Conservation (phyloP, 1,140 invertebrate species). For the Euwallacea similis region DNA sequence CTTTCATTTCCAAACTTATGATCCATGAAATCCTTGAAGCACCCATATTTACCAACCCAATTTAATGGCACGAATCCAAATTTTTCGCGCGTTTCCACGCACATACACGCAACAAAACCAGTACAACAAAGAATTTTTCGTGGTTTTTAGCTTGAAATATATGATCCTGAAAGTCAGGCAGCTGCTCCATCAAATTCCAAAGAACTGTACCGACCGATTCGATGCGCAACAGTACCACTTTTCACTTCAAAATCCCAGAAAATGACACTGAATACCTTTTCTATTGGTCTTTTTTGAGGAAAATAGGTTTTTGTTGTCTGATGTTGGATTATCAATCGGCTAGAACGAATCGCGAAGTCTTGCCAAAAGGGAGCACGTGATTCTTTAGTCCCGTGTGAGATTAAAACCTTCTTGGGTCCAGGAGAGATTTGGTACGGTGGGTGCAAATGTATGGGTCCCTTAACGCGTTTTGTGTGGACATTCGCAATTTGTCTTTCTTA, state of each 20-base stretch:
- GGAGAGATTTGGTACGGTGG: constrained; percentile 15
- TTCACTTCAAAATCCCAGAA: constrained; percentile 21
- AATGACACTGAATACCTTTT: constrained; percentile 23
- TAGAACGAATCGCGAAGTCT: constrained; percentile 25
- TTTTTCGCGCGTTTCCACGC: constrained; percentile 28
- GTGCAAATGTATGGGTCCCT: constrained; percentile 9
- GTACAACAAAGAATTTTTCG: constrained; percentile 34
- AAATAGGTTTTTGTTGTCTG: constrained; percentile 9
- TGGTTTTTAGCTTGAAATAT: constrained; percentile 30
- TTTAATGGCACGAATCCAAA: constrained; percentile 31
- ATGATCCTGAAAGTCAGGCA: constrained; percentile 13
- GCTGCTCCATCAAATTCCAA: constrained; percentile 2
- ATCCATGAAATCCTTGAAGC: constrained; percentile 4
- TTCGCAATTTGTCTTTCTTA: constrained; percentile 8
- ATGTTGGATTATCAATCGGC: constrained; percentile 24
- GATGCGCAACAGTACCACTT: constrained; percentile 35
- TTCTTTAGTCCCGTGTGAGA: constrained; percentile 10
- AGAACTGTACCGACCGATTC: constrained; percentile 23
- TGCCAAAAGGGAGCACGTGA: constrained; percentile 18
- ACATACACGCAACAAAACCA: constrained; percentile 21
- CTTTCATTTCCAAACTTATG: neutral
- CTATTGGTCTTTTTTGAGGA: constrained; percentile 2
- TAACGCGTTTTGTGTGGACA: constrained; percentile 1
- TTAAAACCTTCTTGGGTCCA: constrained; percentile 25
- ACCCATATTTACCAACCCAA: constrained; percentile 20